Conservation (phyloP, 1,140 invertebrate species). For the Mamestra configurata region DNA sequence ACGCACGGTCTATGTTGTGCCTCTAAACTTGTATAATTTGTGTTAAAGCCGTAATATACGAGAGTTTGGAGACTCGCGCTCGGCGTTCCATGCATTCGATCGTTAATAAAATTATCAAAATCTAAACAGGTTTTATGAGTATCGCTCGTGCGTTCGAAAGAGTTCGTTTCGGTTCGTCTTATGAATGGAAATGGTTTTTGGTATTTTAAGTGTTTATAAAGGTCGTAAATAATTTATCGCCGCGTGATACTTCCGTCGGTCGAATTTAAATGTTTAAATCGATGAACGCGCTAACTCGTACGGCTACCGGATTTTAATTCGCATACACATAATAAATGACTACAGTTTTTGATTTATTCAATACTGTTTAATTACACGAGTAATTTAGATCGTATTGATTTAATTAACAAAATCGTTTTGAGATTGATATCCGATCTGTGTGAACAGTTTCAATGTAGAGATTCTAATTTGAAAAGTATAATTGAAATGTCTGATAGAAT, state of each 20-base stretch:
- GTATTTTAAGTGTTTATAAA: slow-evolving; percentile 85
- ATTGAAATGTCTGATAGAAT: slow-evolving; percentile 29
- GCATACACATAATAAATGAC: slow-evolving; percentile 59
- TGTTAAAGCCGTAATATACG: slow-evolving; percentile 88
- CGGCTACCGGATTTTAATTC: slow-evolving; percentile 80
- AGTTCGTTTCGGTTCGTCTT: slow-evolving; percentile 75
- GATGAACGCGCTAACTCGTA: slow-evolving; percentile 67
- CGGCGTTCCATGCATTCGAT: slow-evolving; percentile 79
- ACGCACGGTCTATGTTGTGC: slow-evolving; percentile 83
- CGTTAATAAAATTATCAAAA: slow-evolving; percentile 88
- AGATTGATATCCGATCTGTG: slow-evolving; percentile 38
- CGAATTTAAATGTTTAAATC: slow-evolving; percentile 80
- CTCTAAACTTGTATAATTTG: slow-evolving; percentile 87
- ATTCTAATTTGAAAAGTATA: slow-evolving; percentile 27
- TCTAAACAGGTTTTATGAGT: slow-evolving; percentile 85
- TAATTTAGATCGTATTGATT: slow-evolving; percentile 52
- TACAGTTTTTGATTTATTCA: slow-evolving; percentile 47
- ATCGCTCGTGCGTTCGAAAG: slow-evolving; percentile 76
- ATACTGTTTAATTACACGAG: slow-evolving; percentile 47
- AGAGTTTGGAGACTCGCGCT: slow-evolving; percentile 78
- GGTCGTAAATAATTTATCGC: slow-evolving; percentile 86
- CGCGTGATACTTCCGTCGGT: slow-evolving; percentile 85
- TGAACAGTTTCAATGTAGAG: slow-evolving; percentile 36
- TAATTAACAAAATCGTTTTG: slow-evolving; percentile 47
- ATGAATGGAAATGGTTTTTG: slow-evolving; percentile 87